Base-by-base conservation (phyloP, 1,140 invertebrate species). In the Venustaconcha ellipsiformis region DNA sequence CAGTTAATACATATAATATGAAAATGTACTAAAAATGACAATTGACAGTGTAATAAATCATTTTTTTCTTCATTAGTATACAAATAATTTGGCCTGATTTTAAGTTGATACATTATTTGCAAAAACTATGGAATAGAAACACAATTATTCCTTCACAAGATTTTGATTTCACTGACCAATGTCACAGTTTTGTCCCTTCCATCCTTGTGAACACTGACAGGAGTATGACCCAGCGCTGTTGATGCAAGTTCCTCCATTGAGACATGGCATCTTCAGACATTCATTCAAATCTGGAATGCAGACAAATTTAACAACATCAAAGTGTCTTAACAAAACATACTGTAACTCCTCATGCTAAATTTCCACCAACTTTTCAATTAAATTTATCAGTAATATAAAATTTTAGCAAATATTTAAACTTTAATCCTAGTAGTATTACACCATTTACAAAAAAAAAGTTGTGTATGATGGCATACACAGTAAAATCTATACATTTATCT, bases 131-230 rank as follows among this genome's bases (percentile, higher is more conserved):
- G 4, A 4, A 60, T 60, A 23, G 4, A 23, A 23, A 18, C 59
- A 18, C 3, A 23, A n/a, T 60, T 60, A 60, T 60, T 60, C 20
- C 17, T 14, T n/a, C 20, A 60, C 59, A 60, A 23, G 4, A 14
- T 60, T n/a, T 8, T 23, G 59, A n/a, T n/a, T 60, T 67, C 6
- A 60, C 67, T 67, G 37, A 78, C 77, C 77, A 11, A 65, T 66
- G 14, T 77, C 81, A 80, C 84, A 85, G 66, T 76, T 76, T 14
- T 68, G 30, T 48, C 82, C 82, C 20, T 66, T 75, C 73, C 76
- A 80, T 23, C 82, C 82, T 17, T 30, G 37, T 26, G 60, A 11
- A 76, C 82, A 83, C 20, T 67, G 71, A 72, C 80, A 82, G 13
- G 66, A 57, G 68, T 73, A 82, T 18, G 66, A 66, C 5, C 71